Conservation (phyloP, 2,888 invertebrate species). For the Mythimna vitellina region DNA sequence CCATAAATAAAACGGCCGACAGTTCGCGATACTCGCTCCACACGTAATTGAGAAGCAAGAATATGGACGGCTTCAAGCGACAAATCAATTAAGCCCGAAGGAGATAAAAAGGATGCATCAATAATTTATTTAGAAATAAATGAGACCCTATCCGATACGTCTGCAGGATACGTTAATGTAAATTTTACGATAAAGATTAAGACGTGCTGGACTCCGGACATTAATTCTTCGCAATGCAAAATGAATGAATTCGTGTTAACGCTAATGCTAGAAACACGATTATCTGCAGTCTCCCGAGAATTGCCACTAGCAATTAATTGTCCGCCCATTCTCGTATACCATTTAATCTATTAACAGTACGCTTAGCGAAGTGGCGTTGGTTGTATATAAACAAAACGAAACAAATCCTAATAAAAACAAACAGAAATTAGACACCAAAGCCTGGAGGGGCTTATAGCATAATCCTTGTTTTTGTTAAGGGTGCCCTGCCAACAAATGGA, state of each 20-base stretch:
- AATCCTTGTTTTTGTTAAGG: slow-evolving; percentile 89
- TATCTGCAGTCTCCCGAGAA: slow-evolving; percentile 44
- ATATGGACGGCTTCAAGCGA: slow-evolving; percentile 83
- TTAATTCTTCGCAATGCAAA: slow-evolving; percentile 53
- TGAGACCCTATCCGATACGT: slow-evolving; percentile 66
- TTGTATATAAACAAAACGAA: slow-evolving; percentile 73
- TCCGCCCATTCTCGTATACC: slow-evolving; percentile 39
- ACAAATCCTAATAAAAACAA: slow-evolving; percentile 79
- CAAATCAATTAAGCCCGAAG: slow-evolving; percentile 87
- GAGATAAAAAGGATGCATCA: slow-evolving; percentile 87
- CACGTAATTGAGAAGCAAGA: slow-evolving; percentile 88
- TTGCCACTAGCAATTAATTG: slow-evolving; percentile 49
- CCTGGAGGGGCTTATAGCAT: slow-evolving; percentile 82
- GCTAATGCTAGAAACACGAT: slow-evolving; percentile 52
- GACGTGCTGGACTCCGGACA: slow-evolving; percentile 54
- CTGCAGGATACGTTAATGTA: slow-evolving; percentile 73
- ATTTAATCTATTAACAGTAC: slow-evolving; percentile 54
- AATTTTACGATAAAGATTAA: slow-evolving; percentile 70
- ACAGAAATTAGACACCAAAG: slow-evolving; percentile 84
- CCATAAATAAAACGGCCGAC: slow-evolving; percentile 87
- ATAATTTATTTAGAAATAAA: slow-evolving; percentile 82
- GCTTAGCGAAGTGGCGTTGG: slow-evolving; percentile 44
- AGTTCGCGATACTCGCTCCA: slow-evolving; percentile 82
- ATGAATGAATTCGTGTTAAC: slow-evolving; percentile 55
- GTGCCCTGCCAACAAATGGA: slow-evolving; percentile 86